A percentile compares a stretch with the other conserved stretches of the same genome.
These are phyloP conservation scores for Ophion ventricosus DNA, from an alignment of 2,888 invertebrate species.

Conservation along the genomic window DNA sequence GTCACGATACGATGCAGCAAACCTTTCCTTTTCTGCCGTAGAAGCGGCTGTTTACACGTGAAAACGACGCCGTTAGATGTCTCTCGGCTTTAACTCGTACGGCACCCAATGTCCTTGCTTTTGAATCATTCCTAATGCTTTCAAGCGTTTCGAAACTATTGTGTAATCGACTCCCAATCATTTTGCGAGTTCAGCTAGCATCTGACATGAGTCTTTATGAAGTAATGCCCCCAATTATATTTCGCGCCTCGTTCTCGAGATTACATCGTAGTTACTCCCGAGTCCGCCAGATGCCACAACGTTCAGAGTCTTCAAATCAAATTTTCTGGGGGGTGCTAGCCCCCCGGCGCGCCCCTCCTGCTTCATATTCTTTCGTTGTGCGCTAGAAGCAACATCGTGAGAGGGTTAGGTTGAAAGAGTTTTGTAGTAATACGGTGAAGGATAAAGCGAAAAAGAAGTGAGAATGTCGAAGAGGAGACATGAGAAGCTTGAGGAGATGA, in stretches of 20 bases:
- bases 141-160: no score
- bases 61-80: no score
- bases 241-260: constrained; percentile 25
- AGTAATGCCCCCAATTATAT: constrained; percentile 29
- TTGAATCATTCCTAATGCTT: no score
- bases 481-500: constrained; percentile 9
- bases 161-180: no score
- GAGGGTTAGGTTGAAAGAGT: neutral
- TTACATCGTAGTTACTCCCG: constrained; percentile 30
- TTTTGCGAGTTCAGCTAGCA: no score
- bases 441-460: neutral
- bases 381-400: constrained; percentile 40
- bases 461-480: constrained; percentile 21
- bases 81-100: no score
- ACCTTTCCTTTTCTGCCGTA: no score
- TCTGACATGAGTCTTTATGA: no score
- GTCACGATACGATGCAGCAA: no score
- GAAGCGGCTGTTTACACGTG: no score
- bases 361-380: constrained; percentile 41
- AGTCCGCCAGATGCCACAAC: constrained; percentile 40
- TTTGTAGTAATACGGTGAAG: neutral
- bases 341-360: constrained; percentile 1
- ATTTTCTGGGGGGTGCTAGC: constrained; percentile 1
- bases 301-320: neutral
- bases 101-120: no score